Conservation (phyloP, 2,113 vertebrate species). For the Ptilonorhynchus violaceus region DNA sequence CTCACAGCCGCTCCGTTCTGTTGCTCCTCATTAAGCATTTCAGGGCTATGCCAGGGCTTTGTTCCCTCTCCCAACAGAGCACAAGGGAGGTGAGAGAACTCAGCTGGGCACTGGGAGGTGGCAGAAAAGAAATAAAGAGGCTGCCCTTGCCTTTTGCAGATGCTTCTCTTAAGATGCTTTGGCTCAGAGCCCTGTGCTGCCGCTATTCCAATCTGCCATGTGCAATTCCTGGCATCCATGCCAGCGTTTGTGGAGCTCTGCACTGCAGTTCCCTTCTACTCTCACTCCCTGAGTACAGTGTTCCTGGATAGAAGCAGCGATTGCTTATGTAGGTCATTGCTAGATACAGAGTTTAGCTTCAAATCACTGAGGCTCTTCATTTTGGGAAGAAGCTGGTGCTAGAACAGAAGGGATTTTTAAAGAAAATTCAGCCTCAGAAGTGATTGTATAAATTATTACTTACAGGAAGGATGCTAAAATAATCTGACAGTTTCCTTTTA, state of each 20-base stretch:
- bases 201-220: neutral
- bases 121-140: neutral
- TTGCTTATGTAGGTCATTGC: neutral
- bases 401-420: neutral
- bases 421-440: neutral
- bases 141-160: constrained; percentile 25
- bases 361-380: neutral
- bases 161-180: neutral
- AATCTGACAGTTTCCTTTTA: neutral
- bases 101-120: neutral
- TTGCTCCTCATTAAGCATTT: neutral
- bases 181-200: constrained; percentile 15
- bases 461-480: neutral
- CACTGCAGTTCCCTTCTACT: neutral
- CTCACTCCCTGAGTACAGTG: neutral
- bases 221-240: neutral
- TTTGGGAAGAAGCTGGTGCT: neutral
- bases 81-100: neutral
- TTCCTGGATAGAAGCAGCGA: neutral
- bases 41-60: neutral
- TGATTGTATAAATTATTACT: rapidly evolving
- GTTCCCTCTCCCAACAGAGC: neutral
- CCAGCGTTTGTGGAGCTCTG: neutral
- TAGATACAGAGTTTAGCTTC: neutral
- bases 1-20: neutral